Base-by-base conservation (phyloP, 2,888 invertebrate species). In the Griposia aprilina region DNA sequence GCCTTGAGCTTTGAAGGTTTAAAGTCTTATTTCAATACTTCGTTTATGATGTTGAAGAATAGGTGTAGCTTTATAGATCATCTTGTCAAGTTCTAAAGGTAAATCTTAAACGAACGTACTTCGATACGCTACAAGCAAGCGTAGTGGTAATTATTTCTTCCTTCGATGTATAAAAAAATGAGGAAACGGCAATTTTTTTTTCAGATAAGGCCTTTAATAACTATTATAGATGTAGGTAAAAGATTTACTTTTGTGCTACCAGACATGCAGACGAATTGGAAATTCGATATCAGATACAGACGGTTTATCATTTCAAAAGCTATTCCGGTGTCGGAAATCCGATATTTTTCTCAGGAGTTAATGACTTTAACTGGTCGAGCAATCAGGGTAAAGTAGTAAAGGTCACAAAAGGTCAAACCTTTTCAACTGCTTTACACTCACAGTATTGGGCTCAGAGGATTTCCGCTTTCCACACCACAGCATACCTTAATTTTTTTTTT, bases 221-320 rank as follows among this genome's bases (percentile, higher is more conserved):
- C 2, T 48, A 48, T 48, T 2, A 48, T 15, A 15, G 5, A 48
- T 48, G 48, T 36, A 62, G 63, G 41, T 41, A 41, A 13, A 15
- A 23, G 7, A 15, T n/a, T 41, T 41, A n/a, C 4, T 41, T 65
- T 15, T 13, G 41, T 15, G n/a, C 41, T 17, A 50, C 17, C 50
- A 50, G 55, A 55, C 26, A 30, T 23, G 23, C 15, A 63, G 15
- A 20, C 7, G 1, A 36, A n/a, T 0, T 2, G 65, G 23, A 5
- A n/a, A 3, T 68, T 59, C 10, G 7, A 60, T 20, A 60, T 2
- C 8, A n/a, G n/a, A n/a, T 36, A 26, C 4, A 59, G 59, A 66
- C 23, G 2, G n/a, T 60, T 10, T 36, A 20, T 11, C 15, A 59
- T 69, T 78, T 45, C 15, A 65, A 63, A 78, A 70, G 50, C 50